Conservation (phyloP, 2,113 vertebrate genomes). For the Bombycilla garrulus region DNA sequence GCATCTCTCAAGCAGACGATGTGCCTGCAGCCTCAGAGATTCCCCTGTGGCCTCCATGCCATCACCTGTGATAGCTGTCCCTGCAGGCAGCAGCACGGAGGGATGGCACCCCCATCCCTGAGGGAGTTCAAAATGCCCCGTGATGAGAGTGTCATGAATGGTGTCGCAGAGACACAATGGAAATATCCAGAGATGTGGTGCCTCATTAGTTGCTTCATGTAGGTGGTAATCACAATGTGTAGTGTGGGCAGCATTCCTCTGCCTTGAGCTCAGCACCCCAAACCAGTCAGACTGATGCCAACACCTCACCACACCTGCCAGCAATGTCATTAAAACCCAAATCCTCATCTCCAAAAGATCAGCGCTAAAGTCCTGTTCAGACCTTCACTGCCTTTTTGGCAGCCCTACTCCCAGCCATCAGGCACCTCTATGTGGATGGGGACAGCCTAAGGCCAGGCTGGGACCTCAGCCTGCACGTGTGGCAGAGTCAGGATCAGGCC, state of each 20-base stretch:
- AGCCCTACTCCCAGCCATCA: not conserved
- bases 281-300: constrained; percentile 7
- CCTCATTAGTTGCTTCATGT: no score
- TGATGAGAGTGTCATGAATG: not conserved
- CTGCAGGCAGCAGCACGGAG: not conserved
- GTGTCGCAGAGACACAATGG: not conserved
- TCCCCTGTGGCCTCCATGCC: rapidly evolving
- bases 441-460: not conserved
- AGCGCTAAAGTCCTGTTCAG: not conserved
- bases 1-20: rapidly evolving
- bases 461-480: not conserved
- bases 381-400: not conserved
- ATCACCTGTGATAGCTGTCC: not conserved
- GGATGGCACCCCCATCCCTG: not conserved
- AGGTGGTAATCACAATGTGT: not conserved
- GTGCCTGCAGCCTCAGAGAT: not conserved
- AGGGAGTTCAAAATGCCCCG: not conserved
- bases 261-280: constrained; percentile 35
- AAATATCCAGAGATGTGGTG: not conserved
- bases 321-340: not conserved
- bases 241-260: not conserved
- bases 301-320: not conserved
- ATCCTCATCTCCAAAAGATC: not conserved
- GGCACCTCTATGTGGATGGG: not conserved
- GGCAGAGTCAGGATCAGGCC: not conserved